phyloP scores from a whole-genome alignment of 2,888 invertebrate species.

The Molanna angustata region DNA sequence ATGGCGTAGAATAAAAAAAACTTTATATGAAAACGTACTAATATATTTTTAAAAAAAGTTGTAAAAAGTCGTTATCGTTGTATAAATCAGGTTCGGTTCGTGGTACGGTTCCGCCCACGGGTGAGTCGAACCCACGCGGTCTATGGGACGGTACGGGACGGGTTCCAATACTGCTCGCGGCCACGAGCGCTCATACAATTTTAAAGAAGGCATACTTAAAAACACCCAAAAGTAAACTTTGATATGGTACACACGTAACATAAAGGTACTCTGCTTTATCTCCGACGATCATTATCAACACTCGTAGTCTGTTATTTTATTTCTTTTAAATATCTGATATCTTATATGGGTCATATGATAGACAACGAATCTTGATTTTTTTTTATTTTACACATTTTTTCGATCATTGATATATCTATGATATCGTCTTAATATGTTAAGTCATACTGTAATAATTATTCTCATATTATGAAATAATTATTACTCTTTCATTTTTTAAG shows the following conservation, averaged over 20 bases:
- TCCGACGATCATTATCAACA: no score
- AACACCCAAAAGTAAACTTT: constrained; percentile 31
- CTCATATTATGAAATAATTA: no score
- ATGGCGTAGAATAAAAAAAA: no score
- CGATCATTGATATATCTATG: no score
- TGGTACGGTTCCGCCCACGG: constrained; percentile 15
- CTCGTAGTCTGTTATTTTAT: no score
- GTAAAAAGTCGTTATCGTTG: not conserved
- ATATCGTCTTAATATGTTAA: no score
- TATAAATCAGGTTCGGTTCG: constrained; percentile 5
- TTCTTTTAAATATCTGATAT: no score
- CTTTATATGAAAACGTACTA: not conserved
- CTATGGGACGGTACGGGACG: constrained; percentile 1
- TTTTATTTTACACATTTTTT: no score
- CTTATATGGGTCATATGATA: no score
- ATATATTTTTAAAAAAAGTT: not conserved
- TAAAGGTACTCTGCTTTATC: constrained; percentile 24
- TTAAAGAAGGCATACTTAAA: constrained; percentile 34
- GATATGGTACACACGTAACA: not conserved
- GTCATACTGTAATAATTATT: no score
- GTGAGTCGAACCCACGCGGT: constrained; percentile 5
- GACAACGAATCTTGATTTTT: no score
- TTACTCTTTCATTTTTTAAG: no score
- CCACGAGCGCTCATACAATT: constrained; percentile 26
- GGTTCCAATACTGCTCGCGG: constrained; percentile 14